Evolutionary conservation across 2,888 invertebrate genomes (phyloP), one percentile per base, ranked within the genome.

Genomic region (Chymomyza fuscimana): DNA sequence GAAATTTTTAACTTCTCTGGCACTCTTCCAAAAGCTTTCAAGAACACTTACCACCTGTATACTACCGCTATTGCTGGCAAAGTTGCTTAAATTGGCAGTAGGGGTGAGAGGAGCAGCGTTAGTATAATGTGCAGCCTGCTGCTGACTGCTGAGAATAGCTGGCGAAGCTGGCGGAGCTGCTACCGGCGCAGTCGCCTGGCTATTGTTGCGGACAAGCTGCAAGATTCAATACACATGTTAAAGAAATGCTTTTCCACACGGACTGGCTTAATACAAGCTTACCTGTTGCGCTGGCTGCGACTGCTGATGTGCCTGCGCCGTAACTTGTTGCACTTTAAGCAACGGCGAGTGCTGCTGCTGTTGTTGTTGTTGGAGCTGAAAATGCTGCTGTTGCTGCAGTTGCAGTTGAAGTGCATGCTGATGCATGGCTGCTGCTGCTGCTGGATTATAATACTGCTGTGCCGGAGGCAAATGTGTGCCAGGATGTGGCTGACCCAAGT

Each of bases 11-110:
- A 22, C 4, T 46, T 25, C 5, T 15, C 2, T 4, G 1, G 7
- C 19, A 7, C 0, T 4, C 1, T 29, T 7, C 0, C 0, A 7
- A 1, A 4, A 2, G 7, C 0, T 22, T 3, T 12, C 9, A 15
- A 1, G 2, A 6, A 46, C 15, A 70, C 88, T 87, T 78, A 91
- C 91, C 86, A 91, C 79, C 71, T 90, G 91, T 79, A 86, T 89
- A 68, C 88, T 86, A 25, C 88, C 88, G 50, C 87, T 86, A 72
- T 79, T 72, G n/a, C 86, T 79, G 67, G 76, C 90, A 74, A 85
- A 85, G 29, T 73, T 89, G 65, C 88, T 86, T 9, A 86, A 59
- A 69, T 83, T 87, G 32, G 71, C 73, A n/a, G 71, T 50, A 1
- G 89, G 83, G 7, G 84, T 80, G 71, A 86, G 73, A 25, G 81